Base-by-base conservation (phyloP, 2,888 invertebrate genomes). In the Andrena trimmerana region DNA sequence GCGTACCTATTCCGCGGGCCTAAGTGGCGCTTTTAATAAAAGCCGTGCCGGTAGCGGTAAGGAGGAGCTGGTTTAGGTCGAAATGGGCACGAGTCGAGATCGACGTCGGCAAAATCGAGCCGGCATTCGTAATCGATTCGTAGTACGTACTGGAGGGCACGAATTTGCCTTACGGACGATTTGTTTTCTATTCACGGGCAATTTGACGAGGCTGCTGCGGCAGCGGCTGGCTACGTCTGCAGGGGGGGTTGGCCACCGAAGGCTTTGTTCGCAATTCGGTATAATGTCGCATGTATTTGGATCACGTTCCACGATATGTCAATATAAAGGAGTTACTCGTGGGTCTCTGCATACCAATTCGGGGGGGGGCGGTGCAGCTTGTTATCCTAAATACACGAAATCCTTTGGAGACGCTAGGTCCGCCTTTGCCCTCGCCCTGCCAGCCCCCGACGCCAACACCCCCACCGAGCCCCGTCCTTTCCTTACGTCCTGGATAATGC, bases 361-460 rank as follows among this genome's bases (percentile, higher is more conserved):
- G 83, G 84, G 27, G 27, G 27, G 27, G 86, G 91, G 91, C 90
- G 90, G 91, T 90, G 90, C 90, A 90, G 94, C 94, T 94, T 94
- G 94, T 94, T 94, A 94, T 94, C 94, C 94, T 94, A 94, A 94
- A 94, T 94, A 94, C 92, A 94, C 93, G 92, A 93, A 94, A 94
- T 93, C 93, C 93, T 93, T 93, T 91, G 91, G 93, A 92, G 91
- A 92, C 88, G 90, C 82, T 81, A 52, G 86, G 87, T 86, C 89
- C 86, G 88, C 86, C 87, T 84, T 89, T 73, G 60, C 78, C 68
- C 60, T 60, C 65, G 36, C 63, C 33, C 65, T 72, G 72, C 67
- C 66, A 57, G 33, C 63, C 75, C 50, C 76, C 68, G 27, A 52
- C 52, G n/a, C 20, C 52, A 3, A 54, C 52, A 72, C 62, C 50